A percentile compares a stretch with the other conserved stretches of the same genome.
These are phyloP conservation scores for Gnatocerus cornutus DNA, from an alignment of 2,888 invertebrate species.

Conservation along the genomic window DNA sequence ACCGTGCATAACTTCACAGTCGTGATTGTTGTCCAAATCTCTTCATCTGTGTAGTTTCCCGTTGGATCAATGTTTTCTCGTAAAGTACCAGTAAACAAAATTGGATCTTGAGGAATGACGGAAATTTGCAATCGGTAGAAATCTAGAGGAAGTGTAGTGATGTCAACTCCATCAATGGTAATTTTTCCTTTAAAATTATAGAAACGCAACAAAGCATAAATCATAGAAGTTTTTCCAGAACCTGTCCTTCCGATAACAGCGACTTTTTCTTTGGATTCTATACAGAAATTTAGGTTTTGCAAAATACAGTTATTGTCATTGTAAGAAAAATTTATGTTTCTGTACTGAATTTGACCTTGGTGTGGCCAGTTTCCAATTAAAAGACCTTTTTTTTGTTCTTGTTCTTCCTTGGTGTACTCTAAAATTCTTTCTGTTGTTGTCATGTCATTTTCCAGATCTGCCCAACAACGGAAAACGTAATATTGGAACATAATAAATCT, in stretches of 20 bases:
- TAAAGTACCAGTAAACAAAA: conserved; percentile 89
- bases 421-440: conserved; percentile 89
- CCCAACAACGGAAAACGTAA: conserved; percentile 52
- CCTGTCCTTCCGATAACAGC: conserved; percentile 79
- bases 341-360: conserved; percentile 76
- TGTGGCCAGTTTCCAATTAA: conserved; percentile 75
- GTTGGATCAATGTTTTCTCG: conserved; percentile 93
- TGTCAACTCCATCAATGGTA: conserved; percentile 76
- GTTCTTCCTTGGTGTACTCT: conserved; percentile 65
- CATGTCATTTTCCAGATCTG: conserved; percentile 80
- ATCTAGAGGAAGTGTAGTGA: conserved; percentile 72
- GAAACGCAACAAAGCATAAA: conserved; percentile 81
- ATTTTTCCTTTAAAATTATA: conserved; percentile 75
- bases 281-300: conserved; percentile 77
- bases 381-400: conserved; percentile 69
- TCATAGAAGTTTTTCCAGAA: conserved; percentile 76
- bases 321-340: no score
- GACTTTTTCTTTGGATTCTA: conserved; percentile 82
- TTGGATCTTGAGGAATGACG: conserved; percentile 75
- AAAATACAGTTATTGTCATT: background rate
- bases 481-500: background rate
- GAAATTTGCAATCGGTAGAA: conserved; percentile 72
- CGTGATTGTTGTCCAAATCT: conserved; percentile 81
- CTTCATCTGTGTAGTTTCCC: conserved; percentile 76
- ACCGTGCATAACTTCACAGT: background rate